phyloP scores from a whole-genome alignment of 1,140 invertebrate genomes.

The Cotesia typhae region DNA sequence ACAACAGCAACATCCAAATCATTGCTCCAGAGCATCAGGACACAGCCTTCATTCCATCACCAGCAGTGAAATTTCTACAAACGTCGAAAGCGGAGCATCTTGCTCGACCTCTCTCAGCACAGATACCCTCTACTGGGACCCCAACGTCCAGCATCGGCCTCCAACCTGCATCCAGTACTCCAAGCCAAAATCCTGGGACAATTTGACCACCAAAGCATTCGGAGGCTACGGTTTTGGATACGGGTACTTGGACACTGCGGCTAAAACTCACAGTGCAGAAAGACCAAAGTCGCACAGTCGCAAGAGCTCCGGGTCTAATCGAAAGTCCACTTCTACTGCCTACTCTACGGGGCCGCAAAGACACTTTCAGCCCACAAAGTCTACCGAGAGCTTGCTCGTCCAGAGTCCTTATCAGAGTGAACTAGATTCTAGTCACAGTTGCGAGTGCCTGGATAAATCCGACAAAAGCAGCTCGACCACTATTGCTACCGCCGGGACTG shows the following conservation, averaged over 20 bases:
- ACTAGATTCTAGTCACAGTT: constrained; percentile 57
- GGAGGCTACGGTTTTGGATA: constrained; percentile 86
- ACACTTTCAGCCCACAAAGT: constrained; percentile 59
- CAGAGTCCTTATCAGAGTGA: constrained; percentile 34
- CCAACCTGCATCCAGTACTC: constrained; percentile 70
- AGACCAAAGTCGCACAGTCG: constrained; percentile 62
- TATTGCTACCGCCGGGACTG: not conserved
- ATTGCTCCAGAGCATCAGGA: constrained; percentile 69
- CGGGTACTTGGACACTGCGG: constrained; percentile 77
- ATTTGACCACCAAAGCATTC: constrained; percentile 82
- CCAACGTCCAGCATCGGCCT: constrained; percentile 67
- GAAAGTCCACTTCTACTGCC: constrained; percentile 57
- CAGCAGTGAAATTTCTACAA: constrained; percentile 74
- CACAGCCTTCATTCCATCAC: constrained; percentile 83
- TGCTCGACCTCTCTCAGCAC: constrained; percentile 85
- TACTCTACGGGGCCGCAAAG: constrained; percentile 41
- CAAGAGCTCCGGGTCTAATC: constrained; percentile 66
- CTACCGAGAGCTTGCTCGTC: constrained; percentile 39
- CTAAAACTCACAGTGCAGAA: constrained; percentile 67
- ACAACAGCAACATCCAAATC: constrained; percentile 42
- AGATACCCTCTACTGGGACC: constrained; percentile 85
- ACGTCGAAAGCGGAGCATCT: constrained; percentile 73
- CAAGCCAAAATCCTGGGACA: constrained; percentile 89
- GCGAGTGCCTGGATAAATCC: constrained; percentile 54
- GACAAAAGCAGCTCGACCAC: not conserved